phyloP scores from a whole-genome alignment of 1,140 invertebrate genomes.

The Drosophila azteca region DNA sequence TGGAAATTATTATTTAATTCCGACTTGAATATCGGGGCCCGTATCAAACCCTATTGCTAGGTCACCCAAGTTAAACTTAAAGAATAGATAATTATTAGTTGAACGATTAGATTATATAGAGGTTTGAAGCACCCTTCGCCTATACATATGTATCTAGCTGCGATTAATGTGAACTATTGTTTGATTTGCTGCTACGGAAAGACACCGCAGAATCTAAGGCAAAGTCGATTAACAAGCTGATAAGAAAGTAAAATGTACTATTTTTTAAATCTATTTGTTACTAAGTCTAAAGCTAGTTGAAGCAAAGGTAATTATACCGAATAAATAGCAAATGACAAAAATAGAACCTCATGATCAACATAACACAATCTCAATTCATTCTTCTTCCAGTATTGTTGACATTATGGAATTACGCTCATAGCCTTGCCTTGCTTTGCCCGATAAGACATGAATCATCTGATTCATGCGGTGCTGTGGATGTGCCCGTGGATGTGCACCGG shows the following conservation, averaged over 20 bases:
- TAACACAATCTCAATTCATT: background rate
- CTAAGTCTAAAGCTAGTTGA: slow-evolving; percentile 25
- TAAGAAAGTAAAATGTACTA: slow-evolving; percentile 1
- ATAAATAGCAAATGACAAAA: slow-evolving; percentile 10
- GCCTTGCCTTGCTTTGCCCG: background rate
- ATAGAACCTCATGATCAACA: slow-evolving; percentile 25
- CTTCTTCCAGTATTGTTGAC: slow-evolving; percentile 10
- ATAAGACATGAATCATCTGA: slow-evolving; percentile 32
- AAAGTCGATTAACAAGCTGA: slow-evolving; percentile 17
- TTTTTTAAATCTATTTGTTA: slow-evolving; percentile 24
- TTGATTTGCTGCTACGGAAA: slow-evolving; percentile 5
- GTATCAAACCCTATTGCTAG: no score
- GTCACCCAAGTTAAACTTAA: no score
- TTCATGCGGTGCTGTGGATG: slow-evolving; percentile 5
- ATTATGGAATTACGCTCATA: slow-evolving; percentile 4
- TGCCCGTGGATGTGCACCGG: background rate
- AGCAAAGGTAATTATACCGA: slow-evolving; percentile 1
- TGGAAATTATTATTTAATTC: slow-evolving; percentile 33
- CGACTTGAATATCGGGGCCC: background rate
- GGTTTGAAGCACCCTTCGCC: no score
- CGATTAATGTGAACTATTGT: slow-evolving; percentile 17
- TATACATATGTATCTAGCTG: no score
- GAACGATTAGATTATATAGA: no score
- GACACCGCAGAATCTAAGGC: background rate
- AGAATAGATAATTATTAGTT: no score